Evolutionary conservation across 2,113 vertebrate species (phyloP).

Genomic region (Eulemur macaco): DNA sequence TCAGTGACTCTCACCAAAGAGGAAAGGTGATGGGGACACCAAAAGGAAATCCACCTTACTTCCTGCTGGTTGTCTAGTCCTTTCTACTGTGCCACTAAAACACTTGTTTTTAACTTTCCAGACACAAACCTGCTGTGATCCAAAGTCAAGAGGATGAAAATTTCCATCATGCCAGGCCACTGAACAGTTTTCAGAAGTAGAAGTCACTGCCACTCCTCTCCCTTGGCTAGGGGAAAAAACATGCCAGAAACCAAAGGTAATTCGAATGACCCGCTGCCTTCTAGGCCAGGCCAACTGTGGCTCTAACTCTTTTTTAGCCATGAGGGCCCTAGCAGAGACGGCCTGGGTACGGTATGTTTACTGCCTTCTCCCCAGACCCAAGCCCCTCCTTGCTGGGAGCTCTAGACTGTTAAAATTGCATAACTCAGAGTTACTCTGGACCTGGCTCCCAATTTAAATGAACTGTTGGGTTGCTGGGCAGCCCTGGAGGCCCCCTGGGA

Average conservation of each 20-base stretch:
- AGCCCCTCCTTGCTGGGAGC: neutral
- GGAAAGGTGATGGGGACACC: neutral
- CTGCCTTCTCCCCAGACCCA: neutral
- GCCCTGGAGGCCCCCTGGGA: neutral
- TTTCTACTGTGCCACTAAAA: neutral
- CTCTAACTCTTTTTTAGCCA: neutral
- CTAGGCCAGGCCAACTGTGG: neutral
- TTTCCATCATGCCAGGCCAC: constrained; percentile 17
- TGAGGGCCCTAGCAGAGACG: neutral
- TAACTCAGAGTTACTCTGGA: constrained; percentile 39
- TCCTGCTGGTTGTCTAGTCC: neutral
- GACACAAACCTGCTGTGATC: neutral
- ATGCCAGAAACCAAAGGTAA: constrained; percentile 32
- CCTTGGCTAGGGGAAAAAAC: neutral
- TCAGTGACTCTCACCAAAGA: neutral
- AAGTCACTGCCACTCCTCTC: neutral
- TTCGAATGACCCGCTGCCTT: constrained; percentile 41
- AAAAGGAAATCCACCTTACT: neutral
- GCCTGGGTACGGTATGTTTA: neutral
- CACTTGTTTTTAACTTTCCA: constrained; percentile 37
- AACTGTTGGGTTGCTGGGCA: constrained; percentile 9
- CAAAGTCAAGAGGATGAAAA: constrained; percentile 44
- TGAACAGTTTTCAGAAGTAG: constrained; percentile 30
- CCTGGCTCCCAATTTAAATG: constrained; percentile 37
- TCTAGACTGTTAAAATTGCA: neutral